Conservation (phyloP, 1,140 invertebrate species). For the Aethina tumida region DNA sequence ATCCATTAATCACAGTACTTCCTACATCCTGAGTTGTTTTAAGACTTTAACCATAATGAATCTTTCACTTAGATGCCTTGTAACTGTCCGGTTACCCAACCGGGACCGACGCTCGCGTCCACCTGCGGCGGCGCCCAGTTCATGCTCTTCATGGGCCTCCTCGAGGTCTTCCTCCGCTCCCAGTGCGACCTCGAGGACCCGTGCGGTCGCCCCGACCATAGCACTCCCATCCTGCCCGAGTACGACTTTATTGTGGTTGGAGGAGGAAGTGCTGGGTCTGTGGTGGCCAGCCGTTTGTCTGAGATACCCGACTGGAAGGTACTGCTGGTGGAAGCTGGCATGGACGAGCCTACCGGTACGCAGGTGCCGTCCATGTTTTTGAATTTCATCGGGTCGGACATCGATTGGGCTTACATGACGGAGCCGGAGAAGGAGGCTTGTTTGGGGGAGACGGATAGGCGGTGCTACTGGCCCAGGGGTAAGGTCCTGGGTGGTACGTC, state of each 20-base stretch:
- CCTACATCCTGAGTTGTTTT: too few relatives aligned
- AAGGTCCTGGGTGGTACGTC: conserved; percentile 88
- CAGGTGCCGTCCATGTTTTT: conserved; percentile 79
- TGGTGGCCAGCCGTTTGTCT: conserved; percentile 69
- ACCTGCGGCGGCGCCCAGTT: conserved; percentile 71
- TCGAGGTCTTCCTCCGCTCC: conserved; percentile 71
- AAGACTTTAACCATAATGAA: background rate
- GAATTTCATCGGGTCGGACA: conserved; percentile 69
- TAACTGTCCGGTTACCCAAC: conserved; percentile 58
- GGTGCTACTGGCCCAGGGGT: conserved; percentile 75
- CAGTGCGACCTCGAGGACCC: conserved; percentile 79
- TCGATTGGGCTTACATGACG: conserved; percentile 82
- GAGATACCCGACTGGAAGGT: conserved; percentile 71
- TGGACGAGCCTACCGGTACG: conserved; percentile 69
- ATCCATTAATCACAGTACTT: too few relatives aligned
- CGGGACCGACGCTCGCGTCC: conserved; percentile 67
- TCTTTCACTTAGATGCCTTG: conserved; percentile 25
- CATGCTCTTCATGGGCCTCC: conserved; percentile 78
- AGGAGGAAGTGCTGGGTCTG: conserved; percentile 75
- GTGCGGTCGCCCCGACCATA: conserved; percentile 55
- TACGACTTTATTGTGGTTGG: conserved; percentile 85
- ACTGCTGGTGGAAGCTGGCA: conserved; percentile 67
- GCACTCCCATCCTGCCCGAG: conserved; percentile 35
- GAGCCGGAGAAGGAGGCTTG: conserved; percentile 79
- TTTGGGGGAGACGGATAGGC: conserved; percentile 58